phyloP scores from a whole-genome alignment of 2,888 invertebrate species.

The Mesorhabditis belari region DNA sequence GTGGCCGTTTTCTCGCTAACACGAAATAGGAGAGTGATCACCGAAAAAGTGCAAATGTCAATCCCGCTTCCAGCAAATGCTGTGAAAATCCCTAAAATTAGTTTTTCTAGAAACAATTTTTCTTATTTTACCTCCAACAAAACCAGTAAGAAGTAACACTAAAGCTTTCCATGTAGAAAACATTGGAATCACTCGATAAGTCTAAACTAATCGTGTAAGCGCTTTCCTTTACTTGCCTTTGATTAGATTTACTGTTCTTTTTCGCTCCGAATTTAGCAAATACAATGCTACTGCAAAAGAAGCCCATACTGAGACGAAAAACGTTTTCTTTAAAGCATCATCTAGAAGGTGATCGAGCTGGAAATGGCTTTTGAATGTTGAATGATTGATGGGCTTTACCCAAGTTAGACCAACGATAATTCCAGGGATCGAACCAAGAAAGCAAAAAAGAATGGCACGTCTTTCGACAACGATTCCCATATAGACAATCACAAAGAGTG shows the following conservation, averaged over 20 bases:
- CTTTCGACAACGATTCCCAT: conserved; percentile 48
- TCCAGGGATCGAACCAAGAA: conserved; percentile 47
- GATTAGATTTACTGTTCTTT: conserved; percentile 17
- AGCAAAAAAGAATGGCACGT: conserved; percentile 41
- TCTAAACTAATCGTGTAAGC: too few species aligned
- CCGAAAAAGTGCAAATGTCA: conserved; percentile 50
- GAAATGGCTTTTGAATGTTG: neutral
- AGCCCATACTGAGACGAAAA: conserved; percentile 52
- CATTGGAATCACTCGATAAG: conserved; percentile 29
- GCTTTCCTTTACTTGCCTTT: neutral
- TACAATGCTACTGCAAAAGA: conserved; percentile 52
- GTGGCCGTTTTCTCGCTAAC: conserved; percentile 51
- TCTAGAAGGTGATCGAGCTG: conserved; percentile 44
- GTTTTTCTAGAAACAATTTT: neutral
- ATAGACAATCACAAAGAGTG: conserved; percentile 49
- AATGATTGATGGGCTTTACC: conserved; percentile 9
- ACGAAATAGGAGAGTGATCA: conserved; percentile 40
- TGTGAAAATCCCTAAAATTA: conserved; percentile 39
- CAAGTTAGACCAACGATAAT: conserved; percentile 46
- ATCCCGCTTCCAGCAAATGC: conserved; percentile 51
- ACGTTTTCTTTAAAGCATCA: conserved; percentile 50
- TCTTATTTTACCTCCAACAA: conserved; percentile 37
- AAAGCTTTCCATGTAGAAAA: conserved; percentile 38
- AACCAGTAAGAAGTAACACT: conserved; percentile 43
- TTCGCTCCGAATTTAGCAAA: conserved; percentile 45